Percentiles rank a stretch among this genome's conserved stretches.
These are phyloP conservation scores for Falcunculus frontatus DNA, from an alignment of 2,113 vertebrate genomes.

Conservation along the genomic window DNA sequence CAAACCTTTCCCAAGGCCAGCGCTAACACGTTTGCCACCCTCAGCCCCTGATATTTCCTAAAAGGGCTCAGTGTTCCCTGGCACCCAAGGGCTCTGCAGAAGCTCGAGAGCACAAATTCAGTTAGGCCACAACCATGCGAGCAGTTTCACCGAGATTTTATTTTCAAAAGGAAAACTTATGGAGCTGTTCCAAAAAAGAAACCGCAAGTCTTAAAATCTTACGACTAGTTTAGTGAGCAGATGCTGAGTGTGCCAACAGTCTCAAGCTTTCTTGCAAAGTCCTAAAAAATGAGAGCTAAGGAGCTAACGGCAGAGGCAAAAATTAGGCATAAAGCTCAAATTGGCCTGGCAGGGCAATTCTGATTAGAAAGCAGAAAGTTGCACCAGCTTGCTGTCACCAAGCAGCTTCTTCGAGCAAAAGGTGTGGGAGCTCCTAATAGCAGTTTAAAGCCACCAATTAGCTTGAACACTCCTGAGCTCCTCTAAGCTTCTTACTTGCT, in stretches of 20 bases:
- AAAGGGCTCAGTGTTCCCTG: neutral
- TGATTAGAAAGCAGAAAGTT: neutral
- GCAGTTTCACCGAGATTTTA: neutral
- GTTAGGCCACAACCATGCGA: neutral
- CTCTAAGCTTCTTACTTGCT: conserved; percentile 29
- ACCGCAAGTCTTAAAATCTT: conserved; percentile 11
- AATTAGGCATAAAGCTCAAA: neutral
- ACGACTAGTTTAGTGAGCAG: conserved; percentile 7
- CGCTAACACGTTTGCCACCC: neutral
- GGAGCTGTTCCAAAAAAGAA: neutral
- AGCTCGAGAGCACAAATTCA: neutral
- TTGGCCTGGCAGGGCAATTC: neutral
- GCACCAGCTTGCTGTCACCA: neutral
- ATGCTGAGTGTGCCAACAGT: neutral
- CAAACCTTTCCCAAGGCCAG: neutral
- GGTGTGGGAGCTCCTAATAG: conserved; percentile 48
- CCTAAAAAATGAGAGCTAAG: neutral
- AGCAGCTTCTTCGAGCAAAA: neutral
- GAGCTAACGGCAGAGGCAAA: neutral
- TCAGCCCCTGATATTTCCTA: neutral
- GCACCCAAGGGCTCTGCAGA: neutral
- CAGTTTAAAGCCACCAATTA: conserved; percentile 51
- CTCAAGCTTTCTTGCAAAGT: neutral
- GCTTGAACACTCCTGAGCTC: conserved; percentile 17
- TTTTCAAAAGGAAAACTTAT: neutral